Evolutionary conservation across 1,140 invertebrate species (phyloP), one percentile per base, ranked within the genome.

Genomic region (Pseudachorutes palmiensis): DNA sequence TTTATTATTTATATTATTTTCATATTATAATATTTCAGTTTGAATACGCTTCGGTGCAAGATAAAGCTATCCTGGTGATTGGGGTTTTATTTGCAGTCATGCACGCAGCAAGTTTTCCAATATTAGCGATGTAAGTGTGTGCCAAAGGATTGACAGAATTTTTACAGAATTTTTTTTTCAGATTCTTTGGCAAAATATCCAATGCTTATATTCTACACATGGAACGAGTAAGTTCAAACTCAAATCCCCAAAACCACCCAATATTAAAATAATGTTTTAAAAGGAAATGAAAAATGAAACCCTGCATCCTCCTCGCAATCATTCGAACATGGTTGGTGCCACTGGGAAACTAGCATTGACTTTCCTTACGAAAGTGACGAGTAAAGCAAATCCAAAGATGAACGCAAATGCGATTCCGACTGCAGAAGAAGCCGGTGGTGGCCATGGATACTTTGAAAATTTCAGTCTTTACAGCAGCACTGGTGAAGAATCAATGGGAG

Each of bases 401-500:
- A 60, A 60, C 29, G 30, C 58, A 28, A 60, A 12, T 12, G 29
- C 2, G 3, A 31, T 30, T 14, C 58, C 58, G 31, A 29, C 26
- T 12, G 58, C 30, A 12, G 24, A 30, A 12, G 30, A 5, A 5
- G 58, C 14, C 5, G 22, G 26, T 31, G 58, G 26, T 14, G 3
- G n/a, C n/a, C n/a, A 9, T 22, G 48, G 49, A 65, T 66, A 24
- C 58, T 36, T 51, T 57, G 58, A 29, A 60, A 66, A 71, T 63
- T 51, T 60, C 9, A 62, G 64, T 29, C 58, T 65, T 29, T 59
- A 58, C 31, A 58, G n/a, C 12, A 28, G 32, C 9, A 16, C 12
- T 5, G 45, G 22, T 2, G 12, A 3, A 22, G n/a, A 31, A 28
- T 9, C 61, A 9, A 45, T 16, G 5, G 61, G 57, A 28, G 69